A percentile compares a stretch with the other conserved stretches of the same genome.
phyloP scores from a whole-genome alignment of 2,888 invertebrate genomes.

The Cinara cedri region DNA sequence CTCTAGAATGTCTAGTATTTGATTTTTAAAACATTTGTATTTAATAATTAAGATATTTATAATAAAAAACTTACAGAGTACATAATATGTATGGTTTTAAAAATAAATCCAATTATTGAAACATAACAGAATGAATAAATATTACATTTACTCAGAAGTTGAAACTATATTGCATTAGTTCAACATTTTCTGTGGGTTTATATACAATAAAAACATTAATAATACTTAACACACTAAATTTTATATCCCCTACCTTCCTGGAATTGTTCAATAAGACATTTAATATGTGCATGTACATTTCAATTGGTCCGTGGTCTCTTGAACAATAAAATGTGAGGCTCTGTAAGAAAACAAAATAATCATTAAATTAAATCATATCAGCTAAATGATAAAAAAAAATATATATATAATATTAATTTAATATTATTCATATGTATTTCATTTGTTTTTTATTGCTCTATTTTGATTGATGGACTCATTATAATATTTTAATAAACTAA shows the following conservation, averaged over 20 bases:
- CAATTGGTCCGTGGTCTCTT: slow-evolving; percentile 63
- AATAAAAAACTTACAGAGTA: slow-evolving; percentile 32
- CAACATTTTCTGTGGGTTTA: slow-evolving; percentile 29
- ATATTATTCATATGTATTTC: neutral
- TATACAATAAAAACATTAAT: slow-evolving; percentile 27
- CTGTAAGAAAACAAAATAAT: slow-evolving; percentile 65
- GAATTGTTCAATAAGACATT: slow-evolving; percentile 25
- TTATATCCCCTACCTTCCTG: slow-evolving; percentile 1
- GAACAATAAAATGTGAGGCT: slow-evolving; percentile 92
- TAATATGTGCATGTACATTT: slow-evolving; percentile 17
- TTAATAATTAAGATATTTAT: slow-evolving; percentile 31
- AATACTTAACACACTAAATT: slow-evolving; percentile 34
- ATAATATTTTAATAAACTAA: no score
- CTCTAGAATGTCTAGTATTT: neutral
- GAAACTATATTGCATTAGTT: slow-evolving; percentile 8
- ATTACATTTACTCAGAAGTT: slow-evolving; percentile 24
- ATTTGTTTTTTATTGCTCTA: neutral
- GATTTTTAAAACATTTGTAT: slow-evolving; percentile 18
- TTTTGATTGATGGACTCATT: no score
- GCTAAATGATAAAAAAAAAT: neutral
- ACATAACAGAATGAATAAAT: slow-evolving; percentile 45
- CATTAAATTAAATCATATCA: neutral
- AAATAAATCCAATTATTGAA: slow-evolving; percentile 41
- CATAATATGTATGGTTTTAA: slow-evolving; percentile 25
- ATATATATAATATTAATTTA: no score